Evolutionary conservation across 2,797 vertebrate species (phyloP).

Genomic region (Peromyscus attwateri): DNA sequence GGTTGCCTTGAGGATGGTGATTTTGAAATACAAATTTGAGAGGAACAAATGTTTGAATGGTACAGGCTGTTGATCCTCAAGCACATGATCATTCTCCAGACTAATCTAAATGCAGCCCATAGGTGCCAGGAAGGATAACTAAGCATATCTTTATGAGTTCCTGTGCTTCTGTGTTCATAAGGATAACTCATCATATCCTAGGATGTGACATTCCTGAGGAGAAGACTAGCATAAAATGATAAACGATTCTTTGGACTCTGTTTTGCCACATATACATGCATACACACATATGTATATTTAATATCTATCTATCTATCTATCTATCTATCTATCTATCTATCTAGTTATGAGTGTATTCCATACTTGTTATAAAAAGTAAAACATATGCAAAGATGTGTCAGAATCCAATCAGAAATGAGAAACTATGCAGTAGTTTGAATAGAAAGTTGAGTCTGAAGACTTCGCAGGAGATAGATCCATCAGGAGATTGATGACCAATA

Average conservation of each 20-base stretch:
- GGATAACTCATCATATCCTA: not conserved
- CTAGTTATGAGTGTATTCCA: not conserved
- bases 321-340: not conserved
- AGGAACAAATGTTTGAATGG: not conserved
- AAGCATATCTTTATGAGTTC: not conserved
- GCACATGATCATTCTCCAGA: not conserved
- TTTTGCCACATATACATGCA: not conserved
- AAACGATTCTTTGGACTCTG: not conserved
- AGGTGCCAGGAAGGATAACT: not conserved
- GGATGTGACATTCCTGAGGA: not conserved
- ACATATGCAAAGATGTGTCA: not conserved
- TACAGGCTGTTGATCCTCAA: not conserved
- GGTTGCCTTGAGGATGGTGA: not conserved
- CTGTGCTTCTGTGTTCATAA: not conserved
- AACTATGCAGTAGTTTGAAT: not conserved
- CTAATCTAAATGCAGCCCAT: not conserved
- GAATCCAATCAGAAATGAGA: slow-evolving; percentile 39
- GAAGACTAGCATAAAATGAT: not conserved
- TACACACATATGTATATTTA: not conserved
- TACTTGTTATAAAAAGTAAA: slow-evolving; percentile 9
- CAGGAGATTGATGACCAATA: not conserved
- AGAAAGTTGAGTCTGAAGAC: slow-evolving; percentile 2
- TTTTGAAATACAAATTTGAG: not conserved
- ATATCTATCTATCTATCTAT: not conserved
- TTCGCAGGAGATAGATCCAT: not conserved